Base-by-base conservation (phyloP, 2,113 vertebrate species). In the Neoarius graeffei region DNA sequence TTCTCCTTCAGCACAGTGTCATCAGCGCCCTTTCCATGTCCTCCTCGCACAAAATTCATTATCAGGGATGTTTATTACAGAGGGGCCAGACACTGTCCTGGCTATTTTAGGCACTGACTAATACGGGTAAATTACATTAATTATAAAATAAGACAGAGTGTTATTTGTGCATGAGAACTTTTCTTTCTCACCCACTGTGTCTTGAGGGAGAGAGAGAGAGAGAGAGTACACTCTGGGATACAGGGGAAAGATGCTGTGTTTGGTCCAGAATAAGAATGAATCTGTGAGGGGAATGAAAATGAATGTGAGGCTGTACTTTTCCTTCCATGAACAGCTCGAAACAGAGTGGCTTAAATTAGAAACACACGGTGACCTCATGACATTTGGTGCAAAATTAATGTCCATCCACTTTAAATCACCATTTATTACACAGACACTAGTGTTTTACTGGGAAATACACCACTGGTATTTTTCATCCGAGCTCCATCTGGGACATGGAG, bases 191-290 rank as follows among this genome's bases (percentile, higher is more conserved):
- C 83, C 23, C 57, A 35, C 71, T 84, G 59, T 80, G 88, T 86
- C 69, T 25, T 64, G 59, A 83, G 59, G 50, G 59, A 66, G 20
- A 83, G 81, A 66, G 59, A 66, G 57, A 82, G 85, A 77, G 84
- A 35, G 77, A 59, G 73, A 13, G 87, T 11, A 66, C 54, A 30
- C 59, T 73, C n/a, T 30, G 62, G 84, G 85, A 84, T 88, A 84
- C 42, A 57, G 81, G 79, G 80, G 71, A 87, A 64, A 90, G 90
- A 77, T 42, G 52, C 77, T 85, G 74, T 69, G 76, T 85, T 83
- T 86, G 83, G 90, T 84, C 73, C 48, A 30, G 88, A 88, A 89
- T 91, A 64, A 88, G 86, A 90, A 87, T 91, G 87, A 91, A 83
- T 87, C 85, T 67, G 83, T 79, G 67, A 35, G 62, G 77, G 79